Percentiles rank a stretch among this genome's conserved stretches.
Conservation (phyloP, 1,140 invertebrate genomes). For the Bombus terrestris region DNA sequence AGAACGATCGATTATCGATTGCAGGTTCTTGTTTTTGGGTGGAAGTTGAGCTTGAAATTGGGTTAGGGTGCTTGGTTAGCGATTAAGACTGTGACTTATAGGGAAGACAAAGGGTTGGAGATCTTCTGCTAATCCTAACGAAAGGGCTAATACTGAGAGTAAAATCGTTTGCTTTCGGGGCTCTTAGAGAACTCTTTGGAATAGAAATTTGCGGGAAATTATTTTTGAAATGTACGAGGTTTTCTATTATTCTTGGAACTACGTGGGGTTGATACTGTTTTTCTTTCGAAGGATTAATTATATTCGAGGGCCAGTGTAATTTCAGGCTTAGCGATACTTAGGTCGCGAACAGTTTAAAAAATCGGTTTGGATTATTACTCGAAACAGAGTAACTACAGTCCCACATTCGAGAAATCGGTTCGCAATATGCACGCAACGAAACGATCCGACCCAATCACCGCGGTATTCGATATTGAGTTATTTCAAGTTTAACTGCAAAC, state of each 20-base stretch:
- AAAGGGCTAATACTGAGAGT: no score
- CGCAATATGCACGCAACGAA: no score
- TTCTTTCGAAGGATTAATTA: not conserved
- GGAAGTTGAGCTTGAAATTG: not conserved
- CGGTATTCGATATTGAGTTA: not conserved
- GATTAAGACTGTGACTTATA: not conserved
- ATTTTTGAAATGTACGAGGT: no score
- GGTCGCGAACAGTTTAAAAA: not conserved
- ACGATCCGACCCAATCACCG: not conserved
- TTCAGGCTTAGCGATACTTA: no score
- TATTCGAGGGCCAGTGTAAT: not conserved
- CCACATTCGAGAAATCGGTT: slow-evolving; percentile 29
- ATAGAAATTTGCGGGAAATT: no score
- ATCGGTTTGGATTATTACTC: not conserved
- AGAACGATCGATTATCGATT: not conserved
- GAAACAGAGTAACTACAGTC: not conserved
- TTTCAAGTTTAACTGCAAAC: not conserved
- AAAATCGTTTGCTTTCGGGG: no score
- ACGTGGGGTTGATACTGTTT: no score
- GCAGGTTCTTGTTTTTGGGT: not conserved
- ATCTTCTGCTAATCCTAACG: not conserved
- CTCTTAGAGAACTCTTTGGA: no score
- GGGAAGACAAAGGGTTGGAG: not conserved
- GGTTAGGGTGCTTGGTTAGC: not conserved
- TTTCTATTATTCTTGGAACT: no score